Conservation (phyloP, 2,113 vertebrate genomes). For the human region GRCh38 chr7:65683501-65684000, state of each 20-base stretch:
- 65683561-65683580: not conserved
- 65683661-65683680: not conserved
- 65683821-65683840: conserved; percentile 5
- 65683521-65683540: not conserved
- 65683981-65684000: not conserved
- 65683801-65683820: conserved; percentile 41
- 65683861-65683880: conserved; percentile 9
- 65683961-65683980: not conserved
- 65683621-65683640: not conserved
- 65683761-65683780: not conserved
- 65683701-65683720: conserved; percentile 7
- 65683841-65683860: conserved; percentile 25
- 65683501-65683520: not conserved
- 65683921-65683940: not conserved
- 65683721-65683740: conserved; percentile 39
- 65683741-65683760: not conserved
- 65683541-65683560: not conserved
- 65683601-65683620: not conserved
- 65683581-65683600: not conserved
- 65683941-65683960: conserved; percentile 33
- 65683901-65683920: not conserved
- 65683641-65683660: not conserved
- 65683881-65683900: conserved; percentile 10
- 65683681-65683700: not conserved
- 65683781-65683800: not conserved